Base-by-base conservation (phyloP, 2,113 vertebrate genomes). In the Heterotis niloticus region DNA sequence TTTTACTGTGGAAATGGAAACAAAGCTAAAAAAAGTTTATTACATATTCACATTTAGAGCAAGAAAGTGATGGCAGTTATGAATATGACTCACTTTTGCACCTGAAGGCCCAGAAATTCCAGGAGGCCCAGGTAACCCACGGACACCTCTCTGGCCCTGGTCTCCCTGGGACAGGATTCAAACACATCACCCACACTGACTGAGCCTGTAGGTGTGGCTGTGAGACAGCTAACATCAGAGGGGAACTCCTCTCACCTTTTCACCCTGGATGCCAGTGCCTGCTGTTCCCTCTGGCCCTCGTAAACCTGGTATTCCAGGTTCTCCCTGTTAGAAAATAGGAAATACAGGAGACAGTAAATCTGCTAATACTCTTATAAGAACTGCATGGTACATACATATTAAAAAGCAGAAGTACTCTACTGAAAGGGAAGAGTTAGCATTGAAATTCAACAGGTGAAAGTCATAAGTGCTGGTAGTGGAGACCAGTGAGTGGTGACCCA, bases 71-170 rank as follows among this genome's bases (percentile, higher is more conserved):
- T 44, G 34, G 34, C 34, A 7, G 3, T 44, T 44, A 4, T 44
- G 34, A 16, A 66, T 66, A 80, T 20, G 83, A 44, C 85, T 81
- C 87, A 96, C 96, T 90, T 97, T 96, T 88, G 95, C 84, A 77
- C 95, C 96, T 64, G 90, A 88, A 26, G 94, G 94, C 81, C 95
- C 95, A 82, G 92, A 81, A 26, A 91, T 82, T 70, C 95, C 95
- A 69, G 88, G 83, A 82, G 93, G 91, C 76, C 95, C 96, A 83
- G 93, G 90, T 84, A 97, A 89, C 59, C 95, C 95, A 84, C 94
- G 93, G 81, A 94, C 88, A 66, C 96, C 96, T 85, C 94, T 94
- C 78, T 93, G 90, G 78, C 95, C 95, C 88, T 96, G 93, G 87
- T 96, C 95, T 52, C 95, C 95, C 95, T 96, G 65, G 20, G 64